Percentiles rank a stretch among this genome's conserved stretches.
Evolutionary conservation across 1,140 invertebrate species (phyloP).

Genomic region (Zaprionus davidi): DNA sequence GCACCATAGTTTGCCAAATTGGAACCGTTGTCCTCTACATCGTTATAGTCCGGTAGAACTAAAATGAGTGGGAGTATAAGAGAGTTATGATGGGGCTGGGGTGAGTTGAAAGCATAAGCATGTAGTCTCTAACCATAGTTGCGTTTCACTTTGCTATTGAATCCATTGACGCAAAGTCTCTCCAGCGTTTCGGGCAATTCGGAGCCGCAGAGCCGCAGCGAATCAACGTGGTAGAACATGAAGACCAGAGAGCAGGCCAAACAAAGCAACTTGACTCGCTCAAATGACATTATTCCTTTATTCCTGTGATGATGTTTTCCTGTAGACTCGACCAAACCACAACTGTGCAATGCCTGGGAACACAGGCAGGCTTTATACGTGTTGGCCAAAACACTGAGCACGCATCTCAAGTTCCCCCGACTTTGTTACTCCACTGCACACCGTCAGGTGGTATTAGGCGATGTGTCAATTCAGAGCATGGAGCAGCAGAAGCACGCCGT

Average conservation of each 20-base stretch:
- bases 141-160: constrained; percentile 52
- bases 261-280: constrained; percentile 12
- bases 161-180: constrained; percentile 47
- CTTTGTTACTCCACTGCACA: constrained; percentile 15
- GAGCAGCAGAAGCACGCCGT: constrained; percentile 4
- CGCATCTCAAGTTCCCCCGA: background rate
- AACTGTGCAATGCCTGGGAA: constrained; percentile 26
- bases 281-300: background rate
- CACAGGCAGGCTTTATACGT: constrained; percentile 51
- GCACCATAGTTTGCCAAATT: constrained; percentile 14
- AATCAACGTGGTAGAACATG: constrained; percentile 21
- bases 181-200: constrained; percentile 42
- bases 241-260: constrained; percentile 37
- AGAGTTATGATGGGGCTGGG: background rate
- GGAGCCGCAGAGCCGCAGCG: constrained; percentile 48
- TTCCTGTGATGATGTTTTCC: background rate
- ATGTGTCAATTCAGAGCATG: constrained; percentile 51
- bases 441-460: constrained; percentile 60
- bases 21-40: background rate
- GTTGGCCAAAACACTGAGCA: background rate
- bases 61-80: background rate
- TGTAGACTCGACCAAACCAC: background rate
- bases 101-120: background rate
- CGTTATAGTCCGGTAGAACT: constrained; percentile 18
- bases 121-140: background rate